Base-by-base conservation (phyloP, 2,888 invertebrate species). In the Pinctada fucata region DNA sequence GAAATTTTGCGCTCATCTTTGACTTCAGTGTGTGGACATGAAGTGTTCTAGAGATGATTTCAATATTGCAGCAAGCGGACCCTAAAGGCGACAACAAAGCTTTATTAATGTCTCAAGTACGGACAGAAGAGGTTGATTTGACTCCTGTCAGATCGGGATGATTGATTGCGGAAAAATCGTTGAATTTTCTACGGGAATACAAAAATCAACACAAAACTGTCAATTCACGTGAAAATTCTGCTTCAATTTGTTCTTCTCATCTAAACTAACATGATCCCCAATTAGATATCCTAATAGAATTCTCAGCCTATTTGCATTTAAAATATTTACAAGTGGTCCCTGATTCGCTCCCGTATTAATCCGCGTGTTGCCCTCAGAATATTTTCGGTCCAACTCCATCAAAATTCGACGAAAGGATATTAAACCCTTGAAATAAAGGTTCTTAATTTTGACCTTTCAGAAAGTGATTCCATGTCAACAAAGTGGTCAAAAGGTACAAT, bases 321-420 rank as follows among this genome's bases (percentile, higher is more conserved):
- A 58, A 58, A 13, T 13, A 6, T 13, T 6, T 13, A 10, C 58
- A 58, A 58, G 58, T 10, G 58, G 8, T 10, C 13, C 13, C 58
- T 58, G 6, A 10, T 58, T 58, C 58, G 58, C 13, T 58, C 13
- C 58, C 13, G 58, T 10, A 58, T 58, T 10, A 58, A 58, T 58
- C 58, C 58, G 58, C 13, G 58, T 58, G 58, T 58, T 58, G 58
- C 13, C 58, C 58, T 58, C 13, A 10, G 6, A 13, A 6, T 58
- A 6, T 58, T 58, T 58, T 58, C 58, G 58, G 58, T 58, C 13
- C 58, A 58, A 58, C 58, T 58, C 58, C 58, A 58, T 58, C 58
- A 58, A 58, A 58, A 13, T 1, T 31, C 31, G 31, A 31, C 31
- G 31, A 31, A 31, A 31, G 31, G 31, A 31, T 31, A 31, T 31